Conservation (phyloP, 23 tunicate species). For the Trididemnum miniatum region DNA sequence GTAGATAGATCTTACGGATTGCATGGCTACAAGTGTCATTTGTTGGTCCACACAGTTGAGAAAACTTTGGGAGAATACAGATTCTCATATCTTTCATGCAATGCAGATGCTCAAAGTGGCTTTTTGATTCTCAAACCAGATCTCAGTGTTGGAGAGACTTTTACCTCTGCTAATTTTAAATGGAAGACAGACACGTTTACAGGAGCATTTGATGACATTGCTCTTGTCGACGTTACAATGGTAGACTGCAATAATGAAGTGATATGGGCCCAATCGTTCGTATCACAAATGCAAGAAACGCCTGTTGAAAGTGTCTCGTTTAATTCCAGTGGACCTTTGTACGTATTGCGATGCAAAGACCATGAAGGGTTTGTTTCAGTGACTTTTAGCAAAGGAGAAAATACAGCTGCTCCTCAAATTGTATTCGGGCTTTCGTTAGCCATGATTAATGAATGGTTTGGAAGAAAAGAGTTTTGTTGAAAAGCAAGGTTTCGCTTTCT, state of each 20-base stretch:
- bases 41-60: conserved; percentile 13
- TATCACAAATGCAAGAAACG: background rate
- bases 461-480: no score
- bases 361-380: background rate
- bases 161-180: background rate
- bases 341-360: background rate
- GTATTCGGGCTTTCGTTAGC: conserved; percentile 1
- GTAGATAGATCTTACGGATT: conserved; percentile 38
- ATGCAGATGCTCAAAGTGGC: background rate
- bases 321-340: background rate
- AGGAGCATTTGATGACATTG: conserved; percentile 27
- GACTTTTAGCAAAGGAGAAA: conserved; percentile 1
- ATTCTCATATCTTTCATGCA: conserved; percentile 29
- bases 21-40: conserved; percentile 46
- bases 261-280: conserved; percentile 26
- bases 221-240: conserved; percentile 23
- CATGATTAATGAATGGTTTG: conserved; percentile 20
- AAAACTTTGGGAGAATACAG: conserved; percentile 33
- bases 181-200: conserved; percentile 65
- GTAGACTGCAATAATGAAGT: conserved; percentile 43
- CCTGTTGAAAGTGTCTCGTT: background rate
- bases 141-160: background rate
- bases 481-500: no score
- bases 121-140: conserved; percentile 18
- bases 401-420: background rate